phyloP scores from a whole-genome alignment of 2,113 vertebrate species.

The Sebastes schlegelii region DNA sequence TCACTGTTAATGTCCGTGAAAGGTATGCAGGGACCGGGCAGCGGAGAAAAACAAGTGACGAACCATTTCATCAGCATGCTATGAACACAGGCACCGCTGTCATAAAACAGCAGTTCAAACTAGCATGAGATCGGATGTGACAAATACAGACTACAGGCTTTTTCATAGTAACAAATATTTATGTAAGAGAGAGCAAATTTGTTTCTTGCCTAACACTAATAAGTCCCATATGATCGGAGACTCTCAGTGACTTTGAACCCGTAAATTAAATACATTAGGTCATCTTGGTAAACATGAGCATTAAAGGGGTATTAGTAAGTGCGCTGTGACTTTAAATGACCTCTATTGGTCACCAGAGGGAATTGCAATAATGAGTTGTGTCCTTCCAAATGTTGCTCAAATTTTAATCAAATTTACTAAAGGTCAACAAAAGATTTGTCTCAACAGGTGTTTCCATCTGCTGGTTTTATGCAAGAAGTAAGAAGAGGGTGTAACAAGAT shows the following conservation, averaged over 20 bases:
- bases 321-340: slow-evolving; percentile 40
- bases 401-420: slow-evolving; percentile 17
- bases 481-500: slow-evolving; percentile 12
- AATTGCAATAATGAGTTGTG: slow-evolving; percentile 33
- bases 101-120: slow-evolving; percentile 45
- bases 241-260: slow-evolving; percentile 44
- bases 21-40: slow-evolving; percentile 39
- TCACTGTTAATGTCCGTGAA: slow-evolving; percentile 64
- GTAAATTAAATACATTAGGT: slow-evolving; percentile 63
- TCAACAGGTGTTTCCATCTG: slow-evolving; percentile 22
- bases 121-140: slow-evolving; percentile 53
- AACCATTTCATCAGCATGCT: slow-evolving; percentile 45
- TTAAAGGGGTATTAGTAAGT: slow-evolving; percentile 43
- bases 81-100: slow-evolving; percentile 38
- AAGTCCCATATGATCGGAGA: slow-evolving; percentile 51
- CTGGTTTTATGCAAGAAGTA: slow-evolving; percentile 8
- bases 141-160: slow-evolving; percentile 49
- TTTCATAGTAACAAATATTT: slow-evolving; percentile 63
- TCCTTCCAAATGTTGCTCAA: slow-evolving; percentile 36
- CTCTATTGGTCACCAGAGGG: slow-evolving; percentile 37
- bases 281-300: slow-evolving; percentile 60
- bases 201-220: slow-evolving; percentile 56
- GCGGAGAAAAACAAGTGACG: slow-evolving; percentile 57
- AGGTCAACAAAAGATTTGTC: not conserved
- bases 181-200: slow-evolving; percentile 51